Percentiles rank a stretch among this genome's conserved stretches.
Conservation (phyloP, 2,113 vertebrate species). For the Psammodynastes pulverulentus region DNA sequence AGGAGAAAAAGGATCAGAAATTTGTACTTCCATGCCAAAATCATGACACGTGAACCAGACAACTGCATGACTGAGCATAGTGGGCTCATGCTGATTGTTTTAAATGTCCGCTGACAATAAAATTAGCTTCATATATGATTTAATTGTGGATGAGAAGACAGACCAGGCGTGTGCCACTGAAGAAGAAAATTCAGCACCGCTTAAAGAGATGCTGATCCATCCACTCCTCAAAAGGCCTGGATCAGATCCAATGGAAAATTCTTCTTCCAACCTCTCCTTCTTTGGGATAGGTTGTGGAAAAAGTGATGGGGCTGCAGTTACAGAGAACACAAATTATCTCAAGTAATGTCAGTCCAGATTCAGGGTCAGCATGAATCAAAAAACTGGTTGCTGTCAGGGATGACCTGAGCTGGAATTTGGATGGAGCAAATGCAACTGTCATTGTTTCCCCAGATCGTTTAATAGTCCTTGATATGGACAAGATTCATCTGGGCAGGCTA, state of each 20-base stretch:
- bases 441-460: background rate
- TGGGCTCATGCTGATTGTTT: background rate
- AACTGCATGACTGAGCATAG: background rate
- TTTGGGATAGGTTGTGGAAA: background rate
- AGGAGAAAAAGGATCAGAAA: background rate
- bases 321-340: background rate
- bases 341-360: background rate
- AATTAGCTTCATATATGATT: background rate
- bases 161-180: background rate
- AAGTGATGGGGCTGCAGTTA: background rate
- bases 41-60: background rate
- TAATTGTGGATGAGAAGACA: background rate
- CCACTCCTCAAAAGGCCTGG: background rate
- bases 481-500: background rate
- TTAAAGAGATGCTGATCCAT: background rate
- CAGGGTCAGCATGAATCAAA: background rate
- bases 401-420: background rate
- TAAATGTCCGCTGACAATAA: background rate
- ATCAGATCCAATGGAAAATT: background rate
- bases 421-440: background rate
- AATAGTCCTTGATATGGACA: background rate
- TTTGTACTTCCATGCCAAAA: background rate
- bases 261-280: background rate
- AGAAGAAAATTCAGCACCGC: background rate
- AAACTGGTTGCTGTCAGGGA: background rate